phyloP scores from a whole-genome alignment of 2,113 vertebrate species.

The Oostethus manadensis region DNA sequence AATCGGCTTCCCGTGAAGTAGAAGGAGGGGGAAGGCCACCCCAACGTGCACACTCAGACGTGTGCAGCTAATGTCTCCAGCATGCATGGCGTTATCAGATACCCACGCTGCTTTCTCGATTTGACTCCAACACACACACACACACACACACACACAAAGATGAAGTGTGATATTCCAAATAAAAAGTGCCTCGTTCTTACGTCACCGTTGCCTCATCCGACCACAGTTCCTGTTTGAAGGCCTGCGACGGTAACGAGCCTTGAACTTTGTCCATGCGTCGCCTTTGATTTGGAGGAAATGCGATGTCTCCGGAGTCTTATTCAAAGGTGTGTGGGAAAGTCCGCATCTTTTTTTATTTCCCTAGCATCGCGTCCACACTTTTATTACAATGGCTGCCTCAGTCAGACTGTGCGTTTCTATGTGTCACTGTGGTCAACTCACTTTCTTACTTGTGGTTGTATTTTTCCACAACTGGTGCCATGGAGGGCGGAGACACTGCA shows the following conservation, averaged over 20 bases:
- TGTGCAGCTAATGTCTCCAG: constrained; percentile 22
- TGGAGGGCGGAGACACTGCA: no score
- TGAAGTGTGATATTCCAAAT: constrained; percentile 57
- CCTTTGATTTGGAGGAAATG: constrained; percentile 43
- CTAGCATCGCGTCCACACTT: constrained; percentile 4
- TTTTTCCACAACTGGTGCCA: no score
- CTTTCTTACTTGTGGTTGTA: no score
- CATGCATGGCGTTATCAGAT: constrained; percentile 13
- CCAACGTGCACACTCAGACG: constrained; percentile 11
- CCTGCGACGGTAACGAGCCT: constrained; percentile 19
- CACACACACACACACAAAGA: constrained; percentile 27
- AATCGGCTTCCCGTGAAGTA: constrained; percentile 5
- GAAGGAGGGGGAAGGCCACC: background rate
- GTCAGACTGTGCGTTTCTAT: constrained; percentile 9
- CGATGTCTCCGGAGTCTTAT: constrained; percentile 14
- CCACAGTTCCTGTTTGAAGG: constrained; percentile 52
- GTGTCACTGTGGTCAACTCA: background rate
- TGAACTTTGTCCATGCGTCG: constrained; percentile 44
- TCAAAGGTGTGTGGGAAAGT: background rate
- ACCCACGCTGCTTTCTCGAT: constrained; percentile 8
- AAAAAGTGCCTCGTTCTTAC: constrained; percentile 57
- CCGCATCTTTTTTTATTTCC: background rate
- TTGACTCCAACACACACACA: constrained; percentile 20
- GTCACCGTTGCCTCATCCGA: constrained; percentile 57
- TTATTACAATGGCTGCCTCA: background rate